Evolutionary conservation across 2,888 invertebrate genomes (phyloP).

Genomic region (Chrysolina haemoptera): DNA sequence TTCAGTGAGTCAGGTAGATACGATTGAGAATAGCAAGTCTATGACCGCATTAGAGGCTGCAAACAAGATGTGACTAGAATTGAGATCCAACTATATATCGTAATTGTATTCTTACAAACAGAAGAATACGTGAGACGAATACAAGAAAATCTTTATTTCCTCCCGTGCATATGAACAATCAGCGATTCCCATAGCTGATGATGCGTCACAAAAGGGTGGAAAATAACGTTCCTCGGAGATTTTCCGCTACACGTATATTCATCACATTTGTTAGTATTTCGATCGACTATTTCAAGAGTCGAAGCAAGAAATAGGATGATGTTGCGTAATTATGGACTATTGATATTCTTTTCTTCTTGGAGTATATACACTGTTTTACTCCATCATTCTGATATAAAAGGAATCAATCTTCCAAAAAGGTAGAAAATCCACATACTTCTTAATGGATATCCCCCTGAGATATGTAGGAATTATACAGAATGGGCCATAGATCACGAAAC

Average conservation of each 20-base stretch:
- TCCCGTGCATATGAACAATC: neutral
- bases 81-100: neutral
- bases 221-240: neutral
- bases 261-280: no score
- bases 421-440: no score
- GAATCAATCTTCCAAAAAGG: no score
- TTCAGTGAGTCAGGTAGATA: neutral
- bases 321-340: no score
- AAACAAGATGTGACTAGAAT: neutral
- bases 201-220: neutral
- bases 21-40: neutral
- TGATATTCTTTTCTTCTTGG: no score
- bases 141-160: neutral
- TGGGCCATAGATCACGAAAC: neutral
- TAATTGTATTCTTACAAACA: neutral
- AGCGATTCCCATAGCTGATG: no score
- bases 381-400: no score
- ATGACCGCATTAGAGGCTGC: neutral
- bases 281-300: no score
- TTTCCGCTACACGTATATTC: no score
- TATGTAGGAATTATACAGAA: neutral
- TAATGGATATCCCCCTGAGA: neutral
- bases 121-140: neutral
- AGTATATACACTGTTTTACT: no score
- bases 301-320: no score